Evolutionary conservation across 2,797 vertebrate genomes (phyloP).

Genomic region (Paguma larvata): DNA sequence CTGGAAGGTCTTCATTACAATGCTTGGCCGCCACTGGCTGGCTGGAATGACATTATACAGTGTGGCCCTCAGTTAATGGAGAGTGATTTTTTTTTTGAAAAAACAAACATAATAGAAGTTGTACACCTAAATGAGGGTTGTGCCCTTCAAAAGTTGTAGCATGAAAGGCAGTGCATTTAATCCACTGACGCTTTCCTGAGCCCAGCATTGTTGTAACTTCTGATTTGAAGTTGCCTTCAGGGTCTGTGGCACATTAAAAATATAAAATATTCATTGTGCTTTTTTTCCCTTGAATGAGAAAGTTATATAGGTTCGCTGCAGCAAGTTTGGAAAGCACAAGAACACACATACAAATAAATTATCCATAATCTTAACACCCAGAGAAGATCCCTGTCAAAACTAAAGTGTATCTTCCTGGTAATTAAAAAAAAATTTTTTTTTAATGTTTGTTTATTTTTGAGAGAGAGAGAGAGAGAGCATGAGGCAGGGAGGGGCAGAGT

Average conservation of each 20-base stretch:
- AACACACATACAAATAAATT: slow-evolving; percentile 54
- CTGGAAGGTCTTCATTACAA: slow-evolving; percentile 62
- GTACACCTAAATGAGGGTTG: slow-evolving; percentile 77
- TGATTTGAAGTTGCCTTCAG: slow-evolving; percentile 72
- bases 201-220: slow-evolving; percentile 59
- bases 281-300: background rate
- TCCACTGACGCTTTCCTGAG: slow-evolving; percentile 32
- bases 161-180: slow-evolving; percentile 40
- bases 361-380: background rate
- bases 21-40: background rate
- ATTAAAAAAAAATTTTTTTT: background rate
- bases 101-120: slow-evolving; percentile 72
- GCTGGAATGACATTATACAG: slow-evolving; percentile 67
- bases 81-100: slow-evolving; percentile 46
- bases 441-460: too few relatives aligned
- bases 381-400: slow-evolving; percentile 41
- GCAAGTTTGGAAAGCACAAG: slow-evolving; percentile 53
- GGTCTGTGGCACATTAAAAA: slow-evolving; percentile 55
- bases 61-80: slow-evolving; percentile 75
- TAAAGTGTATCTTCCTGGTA: background rate
- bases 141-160: slow-evolving; percentile 71
- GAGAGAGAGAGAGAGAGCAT: too few relatives aligned
- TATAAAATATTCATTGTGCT: slow-evolving; percentile 61
- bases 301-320: slow-evolving; percentile 18
- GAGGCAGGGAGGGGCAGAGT: too few relatives aligned